These are phyloP conservation scores for Eulimnadia texana DNA, from an alignment of 1,140 invertebrate species.

Conservation along the genomic window DNA sequence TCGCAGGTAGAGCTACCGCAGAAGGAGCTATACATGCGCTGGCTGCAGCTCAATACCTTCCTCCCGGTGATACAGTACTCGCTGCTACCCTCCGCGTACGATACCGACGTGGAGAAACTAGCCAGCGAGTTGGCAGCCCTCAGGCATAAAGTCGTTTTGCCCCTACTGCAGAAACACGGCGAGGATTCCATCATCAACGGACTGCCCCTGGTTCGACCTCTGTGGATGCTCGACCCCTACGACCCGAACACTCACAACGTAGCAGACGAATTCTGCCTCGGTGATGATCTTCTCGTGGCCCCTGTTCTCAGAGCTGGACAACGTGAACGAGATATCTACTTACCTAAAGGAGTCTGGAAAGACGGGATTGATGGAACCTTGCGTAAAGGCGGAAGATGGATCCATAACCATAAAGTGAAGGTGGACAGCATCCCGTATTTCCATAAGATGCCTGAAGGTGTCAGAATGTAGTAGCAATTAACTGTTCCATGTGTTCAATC, in stretches of 20 bases:
- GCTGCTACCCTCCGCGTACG: constrained; percentile 70
- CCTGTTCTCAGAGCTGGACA: constrained; percentile 58
- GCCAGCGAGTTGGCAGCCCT: constrained; percentile 56
- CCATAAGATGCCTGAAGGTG: constrained; percentile 66
- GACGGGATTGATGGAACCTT: constrained; percentile 72
- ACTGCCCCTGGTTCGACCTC: constrained; percentile 64
- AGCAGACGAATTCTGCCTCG: constrained; percentile 77
- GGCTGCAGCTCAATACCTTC: constrained; percentile 87
- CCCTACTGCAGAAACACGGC: constrained; percentile 32
- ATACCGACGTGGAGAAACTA: constrained; percentile 57
- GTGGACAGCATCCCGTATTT: constrained; percentile 70
- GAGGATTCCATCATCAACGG: constrained; percentile 55
- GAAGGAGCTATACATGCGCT: constrained; percentile 77
- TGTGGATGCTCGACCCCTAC: constrained; percentile 79
- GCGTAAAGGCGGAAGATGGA: constrained; percentile 73
- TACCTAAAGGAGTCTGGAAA: constrained; percentile 76
- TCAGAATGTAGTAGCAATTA: constrained; percentile 22
- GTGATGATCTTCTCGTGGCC: constrained; percentile 79
- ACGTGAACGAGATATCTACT: constrained; percentile 54
- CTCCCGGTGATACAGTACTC: constrained; percentile 83
- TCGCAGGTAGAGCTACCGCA: constrained; percentile 41
- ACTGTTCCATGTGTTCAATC: background rate
- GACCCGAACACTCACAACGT: constrained; percentile 62
- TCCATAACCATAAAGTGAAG: constrained; percentile 67
- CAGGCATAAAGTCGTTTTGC: constrained; percentile 36